Base-by-base conservation (phyloP, 2,888 invertebrate genomes). In the Orgyia antiqua region DNA sequence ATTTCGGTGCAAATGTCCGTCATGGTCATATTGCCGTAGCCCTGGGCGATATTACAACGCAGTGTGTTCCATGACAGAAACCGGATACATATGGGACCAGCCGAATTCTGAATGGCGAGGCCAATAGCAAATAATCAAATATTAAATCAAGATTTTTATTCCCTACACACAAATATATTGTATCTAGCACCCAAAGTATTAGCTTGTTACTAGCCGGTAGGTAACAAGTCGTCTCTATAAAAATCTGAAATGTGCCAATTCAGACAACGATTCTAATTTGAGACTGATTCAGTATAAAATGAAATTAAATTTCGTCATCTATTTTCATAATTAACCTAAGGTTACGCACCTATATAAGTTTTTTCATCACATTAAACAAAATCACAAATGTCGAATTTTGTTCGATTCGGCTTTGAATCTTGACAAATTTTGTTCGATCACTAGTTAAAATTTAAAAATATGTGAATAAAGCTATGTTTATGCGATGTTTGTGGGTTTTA, bases 1-100 rank as follows among this genome's bases (percentile, higher is more conserved):
- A 51, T 96, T 96, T 73, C 89, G 94, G 38, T 96, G 96, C 79
- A 93, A 93, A 62, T 96, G 96, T 59, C 96, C 96, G 1, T 90
- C 92, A 40, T 95, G 93, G 92, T 95, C 94, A 0, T 96, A 91
- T 69, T 96, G 96, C 78, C 88, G 95, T 51, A 94, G 91, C 50
- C 95, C 95, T 3, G 96, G 96, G 13, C 89, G 93, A 39, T 96
- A 96, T 72, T 96, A 96, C 79, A 95, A 96, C 64, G 96, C 96
- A 3, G 93, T 93, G 54, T 96, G 96, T 73, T 93, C 94, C 39
- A 95, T 96, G 91, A 94, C 94, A 11, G 93, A 93, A 47, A 95
- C 95, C 18, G 95, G 95, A 11, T 95, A 95, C 76, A 95, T 96
- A 62, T 96, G 95, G 96, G 91, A 92, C 41, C 95, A 95, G 66